Evolutionary conservation across 2,797 vertebrate species (phyloP).

Genomic region (Crenichthys baileyi): DNA sequence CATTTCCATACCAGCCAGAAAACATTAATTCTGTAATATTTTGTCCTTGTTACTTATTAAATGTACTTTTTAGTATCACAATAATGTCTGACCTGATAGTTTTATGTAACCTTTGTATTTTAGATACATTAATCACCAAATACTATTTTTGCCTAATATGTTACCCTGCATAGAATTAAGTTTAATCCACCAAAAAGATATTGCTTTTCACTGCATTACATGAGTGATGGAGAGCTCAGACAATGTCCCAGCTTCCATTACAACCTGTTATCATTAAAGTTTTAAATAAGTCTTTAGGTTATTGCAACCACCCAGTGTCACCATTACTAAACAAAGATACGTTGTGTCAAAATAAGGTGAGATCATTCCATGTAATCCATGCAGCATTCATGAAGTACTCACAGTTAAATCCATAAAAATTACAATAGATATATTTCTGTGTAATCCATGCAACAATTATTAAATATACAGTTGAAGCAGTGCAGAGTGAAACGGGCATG

Average conservation of each 20-base stretch:
- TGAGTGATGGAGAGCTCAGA: conserved; percentile 57
- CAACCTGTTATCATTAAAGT: conserved; percentile 72
- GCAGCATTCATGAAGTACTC: too few relatives aligned
- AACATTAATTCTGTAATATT: too few relatives aligned
- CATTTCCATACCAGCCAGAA: not conserved
- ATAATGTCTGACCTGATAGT: not conserved
- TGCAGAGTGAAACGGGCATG: too few relatives aligned
- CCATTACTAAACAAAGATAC: conserved; percentile 78
- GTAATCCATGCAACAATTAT: too few relatives aligned
- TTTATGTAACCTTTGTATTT: not conserved
- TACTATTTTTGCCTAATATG: not conserved
- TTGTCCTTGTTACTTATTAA: not conserved
- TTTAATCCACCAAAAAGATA: conserved; percentile 14
- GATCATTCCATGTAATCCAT: too few relatives aligned
- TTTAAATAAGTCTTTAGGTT: conserved; percentile 74
- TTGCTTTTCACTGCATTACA: conserved; percentile 47
- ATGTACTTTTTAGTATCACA: not conserved
- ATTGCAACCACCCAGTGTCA: conserved; percentile 68
- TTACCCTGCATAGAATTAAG: not conserved
- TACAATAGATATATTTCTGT: too few relatives aligned
- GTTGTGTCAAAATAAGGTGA: too few relatives aligned
- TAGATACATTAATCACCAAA: not conserved
- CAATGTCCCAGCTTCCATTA: conserved; percentile 56
- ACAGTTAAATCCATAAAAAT: too few relatives aligned
- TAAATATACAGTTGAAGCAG: too few relatives aligned